A percentile compares a stretch with the other conserved stretches of the same genome.
Evolutionary conservation across 2,113 vertebrate genomes (phyloP).

Genomic region (Albula goreensis): DNA sequence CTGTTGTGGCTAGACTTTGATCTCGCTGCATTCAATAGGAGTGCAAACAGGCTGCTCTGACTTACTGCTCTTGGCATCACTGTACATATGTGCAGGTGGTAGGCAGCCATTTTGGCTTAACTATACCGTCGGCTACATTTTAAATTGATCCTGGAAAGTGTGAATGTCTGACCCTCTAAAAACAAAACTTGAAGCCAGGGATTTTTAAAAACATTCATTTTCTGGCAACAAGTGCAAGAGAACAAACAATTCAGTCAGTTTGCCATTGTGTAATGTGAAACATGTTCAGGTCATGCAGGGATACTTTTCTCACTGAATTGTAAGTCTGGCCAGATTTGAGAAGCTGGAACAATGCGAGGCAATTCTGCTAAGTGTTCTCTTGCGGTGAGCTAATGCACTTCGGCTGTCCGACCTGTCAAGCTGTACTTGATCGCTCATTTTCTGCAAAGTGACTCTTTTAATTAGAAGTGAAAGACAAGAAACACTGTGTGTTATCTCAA

Average conservation of each 20-base stretch:
- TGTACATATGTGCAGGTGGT: neutral
- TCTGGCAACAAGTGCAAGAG: neutral
- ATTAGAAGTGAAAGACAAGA: slow-evolving; percentile 45
- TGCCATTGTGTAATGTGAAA: neutral
- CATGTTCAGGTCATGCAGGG: neutral
- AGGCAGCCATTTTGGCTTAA: slow-evolving; percentile 1
- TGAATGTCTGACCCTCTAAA: neutral
- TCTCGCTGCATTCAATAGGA: neutral
- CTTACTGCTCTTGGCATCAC: neutral
- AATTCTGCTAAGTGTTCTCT: slow-evolving; percentile 58
- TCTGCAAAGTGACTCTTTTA: slow-evolving; percentile 38
- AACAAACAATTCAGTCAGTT: neutral
- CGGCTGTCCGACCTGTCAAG: slow-evolving; percentile 22
- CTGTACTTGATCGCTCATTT: slow-evolving; percentile 38
- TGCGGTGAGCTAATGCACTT: slow-evolving; percentile 52
- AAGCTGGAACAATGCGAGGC: slow-evolving; percentile 43
- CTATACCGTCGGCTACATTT: neutral
- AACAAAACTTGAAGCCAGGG: neutral
- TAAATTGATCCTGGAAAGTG: neutral
- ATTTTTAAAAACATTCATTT: neutral
- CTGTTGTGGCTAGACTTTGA: slow-evolving; percentile 5
- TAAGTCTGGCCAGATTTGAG: slow-evolving; percentile 43
- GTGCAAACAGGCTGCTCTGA: neutral
- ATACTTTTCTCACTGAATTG: neutral
- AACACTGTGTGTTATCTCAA: slow-evolving; percentile 48